phyloP scores from a whole-genome alignment of 1,140 invertebrate genomes.

The Grapholita molesta region DNA sequence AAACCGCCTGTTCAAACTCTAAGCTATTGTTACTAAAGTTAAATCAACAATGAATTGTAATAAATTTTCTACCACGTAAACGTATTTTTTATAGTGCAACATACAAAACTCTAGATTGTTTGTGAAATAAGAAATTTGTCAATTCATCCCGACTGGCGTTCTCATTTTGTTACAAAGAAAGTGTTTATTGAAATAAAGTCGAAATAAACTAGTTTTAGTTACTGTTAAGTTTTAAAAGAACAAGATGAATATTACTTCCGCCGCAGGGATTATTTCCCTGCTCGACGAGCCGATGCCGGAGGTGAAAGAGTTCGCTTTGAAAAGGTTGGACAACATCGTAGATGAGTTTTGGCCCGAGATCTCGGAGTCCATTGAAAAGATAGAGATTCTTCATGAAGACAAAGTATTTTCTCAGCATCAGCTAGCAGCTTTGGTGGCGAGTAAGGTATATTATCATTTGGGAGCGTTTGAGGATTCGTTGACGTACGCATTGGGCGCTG shows the following conservation, averaged over 20 bases:
- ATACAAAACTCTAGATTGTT: slow-evolving; percentile 12
- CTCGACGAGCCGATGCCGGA: slow-evolving; percentile 96
- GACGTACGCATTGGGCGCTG: slow-evolving; percentile 95
- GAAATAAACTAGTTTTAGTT: slow-evolving; percentile 1
- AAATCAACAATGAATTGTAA: not conserved
- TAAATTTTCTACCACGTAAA: not conserved
- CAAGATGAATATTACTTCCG: slow-evolving; percentile 77
- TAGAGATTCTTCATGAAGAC: slow-evolving; percentile 98
- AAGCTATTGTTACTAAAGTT: no score
- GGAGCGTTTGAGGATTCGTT: slow-evolving; percentile 97
- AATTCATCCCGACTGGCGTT: slow-evolving; percentile 53
- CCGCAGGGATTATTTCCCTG: slow-evolving; percentile 96
- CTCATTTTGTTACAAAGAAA: slow-evolving; percentile 25
- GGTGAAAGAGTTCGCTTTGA: slow-evolving; percentile 94
- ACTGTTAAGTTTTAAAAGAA: slow-evolving; percentile 20
- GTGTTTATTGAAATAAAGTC: slow-evolving; percentile 24
- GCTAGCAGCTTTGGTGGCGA: slow-evolving; percentile 97
- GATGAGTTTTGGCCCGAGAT: slow-evolving; percentile 99
- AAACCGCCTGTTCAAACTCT: no score
- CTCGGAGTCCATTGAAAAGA: slow-evolving; percentile 98
- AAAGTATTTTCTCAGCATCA: slow-evolving; percentile 92
- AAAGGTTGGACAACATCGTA: slow-evolving; percentile 95
- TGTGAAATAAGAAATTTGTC: slow-evolving; percentile 56
- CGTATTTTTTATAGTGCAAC: not conserved
- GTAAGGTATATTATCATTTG: slow-evolving; percentile 99